Percentiles rank a stretch among this genome's conserved stretches.
phyloP scores from a whole-genome alignment of 2,888 invertebrate genomes.

The Oxyscelio sp. region DNA sequence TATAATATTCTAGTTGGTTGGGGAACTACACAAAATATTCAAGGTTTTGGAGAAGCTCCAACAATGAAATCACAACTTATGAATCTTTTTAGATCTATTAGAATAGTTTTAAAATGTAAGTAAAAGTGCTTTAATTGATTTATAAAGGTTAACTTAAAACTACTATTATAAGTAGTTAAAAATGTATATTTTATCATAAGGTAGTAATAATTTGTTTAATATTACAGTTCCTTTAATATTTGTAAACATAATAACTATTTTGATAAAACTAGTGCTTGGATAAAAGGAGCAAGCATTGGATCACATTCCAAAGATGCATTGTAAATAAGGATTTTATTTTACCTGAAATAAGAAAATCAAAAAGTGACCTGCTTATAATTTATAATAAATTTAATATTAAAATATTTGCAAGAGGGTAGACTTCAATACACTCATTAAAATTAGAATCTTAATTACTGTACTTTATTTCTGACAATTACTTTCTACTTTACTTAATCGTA shows the following conservation, averaged over 20 bases:
- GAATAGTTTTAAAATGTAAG: conserved; percentile 99
- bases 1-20: conserved; percentile 93
- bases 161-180: too few species aligned
- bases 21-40: conserved; percentile 93
- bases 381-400: too few species aligned
- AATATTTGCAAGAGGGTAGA: too few species aligned
- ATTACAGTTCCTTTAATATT: conserved; percentile 97
- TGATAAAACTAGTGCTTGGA: conserved; percentile 96
- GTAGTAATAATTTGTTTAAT: conserved; percentile 26
- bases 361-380: too few species aligned
- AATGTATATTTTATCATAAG: too few species aligned
- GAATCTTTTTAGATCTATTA: conserved; percentile 96
- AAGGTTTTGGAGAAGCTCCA: conserved; percentile 96
- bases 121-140: too few species aligned
- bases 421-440: too few species aligned
- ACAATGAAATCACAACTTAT: conserved; percentile 96
- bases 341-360: too few species aligned
- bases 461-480: too few species aligned
- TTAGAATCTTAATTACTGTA: too few species aligned
- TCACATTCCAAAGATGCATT: conserved; percentile 21
- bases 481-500: too few species aligned
- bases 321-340: conserved; percentile 32
- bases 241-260: conserved; percentile 95
- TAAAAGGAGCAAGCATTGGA: conserved; percentile 87
- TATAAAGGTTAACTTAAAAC: too few species aligned